Percentiles rank a stretch among this genome's conserved stretches.
Evolutionary conservation across 1,140 invertebrate genomes (phyloP).

Genomic region (Myzus persicae): DNA sequence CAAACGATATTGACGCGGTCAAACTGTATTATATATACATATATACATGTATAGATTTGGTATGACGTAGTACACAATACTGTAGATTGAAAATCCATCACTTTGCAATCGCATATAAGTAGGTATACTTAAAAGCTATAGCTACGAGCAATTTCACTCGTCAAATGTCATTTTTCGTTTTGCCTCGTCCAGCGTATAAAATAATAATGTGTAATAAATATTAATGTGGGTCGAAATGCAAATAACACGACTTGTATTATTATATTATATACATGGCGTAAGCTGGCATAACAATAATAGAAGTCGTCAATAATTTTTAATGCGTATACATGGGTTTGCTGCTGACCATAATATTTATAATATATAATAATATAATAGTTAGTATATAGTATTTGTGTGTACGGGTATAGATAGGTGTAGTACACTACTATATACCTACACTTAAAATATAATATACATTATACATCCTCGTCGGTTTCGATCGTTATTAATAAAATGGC

Average conservation of each 20-base stretch:
- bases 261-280: neutral
- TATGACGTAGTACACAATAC: neutral
- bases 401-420: neutral
- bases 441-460: neutral
- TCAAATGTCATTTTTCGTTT: conserved; percentile 10
- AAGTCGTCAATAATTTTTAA: neutral
- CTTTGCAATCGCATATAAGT: neutral
- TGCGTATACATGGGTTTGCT: neutral
- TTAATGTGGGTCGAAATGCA: neutral
- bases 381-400: neutral
- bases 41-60: neutral
- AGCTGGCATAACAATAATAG: neutral
- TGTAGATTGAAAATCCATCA: neutral
- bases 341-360: neutral
- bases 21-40: neutral
- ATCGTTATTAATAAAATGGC: conserved; percentile 50
- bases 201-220: neutral
- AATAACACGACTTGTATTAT: neutral
- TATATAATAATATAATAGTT: neutral
- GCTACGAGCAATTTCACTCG: neutral
- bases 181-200: neutral
- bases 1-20: neutral
- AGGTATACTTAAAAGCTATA: neutral
- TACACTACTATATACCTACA: neutral
- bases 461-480: neutral